These are phyloP conservation scores for Amphiprion ocellaris DNA, from an alignment of 2,113 vertebrate genomes.

Conservation along the genomic window DNA sequence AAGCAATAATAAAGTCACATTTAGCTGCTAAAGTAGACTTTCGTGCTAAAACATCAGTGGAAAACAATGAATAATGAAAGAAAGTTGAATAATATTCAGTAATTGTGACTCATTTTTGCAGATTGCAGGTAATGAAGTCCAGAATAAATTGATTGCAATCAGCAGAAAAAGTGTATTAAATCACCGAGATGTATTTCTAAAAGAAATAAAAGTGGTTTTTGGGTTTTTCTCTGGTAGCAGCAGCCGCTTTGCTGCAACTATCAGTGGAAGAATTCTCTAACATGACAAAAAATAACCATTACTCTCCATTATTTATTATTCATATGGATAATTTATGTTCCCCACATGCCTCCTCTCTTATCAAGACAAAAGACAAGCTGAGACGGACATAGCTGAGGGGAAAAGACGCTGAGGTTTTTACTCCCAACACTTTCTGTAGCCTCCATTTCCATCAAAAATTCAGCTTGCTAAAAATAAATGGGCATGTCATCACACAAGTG, in stretches of 20 bases:
- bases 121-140: not conserved
- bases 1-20: slow-evolving; percentile 34
- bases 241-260: not conserved
- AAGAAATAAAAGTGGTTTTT: not conserved
- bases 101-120: slow-evolving; percentile 12
- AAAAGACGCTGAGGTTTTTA: slow-evolving; percentile 26
- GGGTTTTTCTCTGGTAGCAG: not conserved
- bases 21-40: not conserved
- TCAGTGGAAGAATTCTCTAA: slow-evolving; percentile 12
- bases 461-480: slow-evolving; percentile 70
- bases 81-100: slow-evolving; percentile 6
- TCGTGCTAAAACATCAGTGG: not conserved
- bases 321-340: slow-evolving; percentile 63
- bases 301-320: slow-evolving; percentile 56
- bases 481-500: slow-evolving; percentile 49
- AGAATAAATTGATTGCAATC: not conserved
- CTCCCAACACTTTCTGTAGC: slow-evolving; percentile 21
- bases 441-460: slow-evolving; percentile 70
- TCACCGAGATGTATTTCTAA: slow-evolving; percentile 1
- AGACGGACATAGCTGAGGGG: slow-evolving; percentile 32
- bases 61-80: slow-evolving; percentile 18
- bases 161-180: slow-evolving; percentile 5
- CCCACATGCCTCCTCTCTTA: slow-evolving; percentile 23
- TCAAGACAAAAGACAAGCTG: slow-evolving; percentile 36
- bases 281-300: slow-evolving; percentile 17